A percentile compares a stretch with the other conserved stretches of the same genome.
Evolutionary conservation across 2,888 invertebrate genomes (phyloP).

Genomic region (Leptura quadrifasciata): DNA sequence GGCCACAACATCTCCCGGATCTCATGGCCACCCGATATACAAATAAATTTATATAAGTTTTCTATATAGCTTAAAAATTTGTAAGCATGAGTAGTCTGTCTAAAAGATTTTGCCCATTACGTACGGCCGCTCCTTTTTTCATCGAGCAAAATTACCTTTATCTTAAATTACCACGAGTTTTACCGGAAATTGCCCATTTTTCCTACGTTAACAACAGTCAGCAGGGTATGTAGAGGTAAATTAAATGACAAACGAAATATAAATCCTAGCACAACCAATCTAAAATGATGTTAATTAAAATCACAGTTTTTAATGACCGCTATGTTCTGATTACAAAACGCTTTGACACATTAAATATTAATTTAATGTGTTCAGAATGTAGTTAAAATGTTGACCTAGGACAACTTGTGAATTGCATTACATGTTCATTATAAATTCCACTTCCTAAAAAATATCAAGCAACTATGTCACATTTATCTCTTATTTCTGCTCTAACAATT

Average conservation of each 20-base stretch:
- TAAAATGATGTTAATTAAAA: conserved; percentile 2
- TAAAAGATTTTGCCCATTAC: conserved; percentile 56
- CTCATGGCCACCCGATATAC: too few relatives aligned
- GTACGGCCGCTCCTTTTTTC: conserved; percentile 47
- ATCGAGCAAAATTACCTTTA: conserved; percentile 59
- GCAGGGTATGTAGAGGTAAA: conserved; percentile 15
- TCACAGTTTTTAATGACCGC: neutral
- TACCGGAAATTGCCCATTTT: conserved; percentile 59
- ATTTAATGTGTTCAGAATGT: too few relatives aligned
- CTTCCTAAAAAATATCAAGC: too few relatives aligned
- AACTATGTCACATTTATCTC: too few relatives aligned
- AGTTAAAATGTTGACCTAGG: too few relatives aligned
- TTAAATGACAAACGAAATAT: neutral
- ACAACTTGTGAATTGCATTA: too few relatives aligned
- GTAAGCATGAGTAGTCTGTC: conserved; percentile 1
- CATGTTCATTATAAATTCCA: too few relatives aligned
- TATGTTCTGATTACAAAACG: neutral
- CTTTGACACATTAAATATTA: neutral
- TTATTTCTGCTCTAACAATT: too few relatives aligned
- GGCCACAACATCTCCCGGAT: too few relatives aligned
- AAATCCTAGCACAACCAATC: neutral
- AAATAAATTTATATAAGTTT: neutral
- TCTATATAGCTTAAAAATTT: neutral
- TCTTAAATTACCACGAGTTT: conserved; percentile 55
- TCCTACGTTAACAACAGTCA: conserved; percentile 46